Conservation (phyloP, 2,797 vertebrate genomes). For the Scolopax bukidnonensis region DNA sequence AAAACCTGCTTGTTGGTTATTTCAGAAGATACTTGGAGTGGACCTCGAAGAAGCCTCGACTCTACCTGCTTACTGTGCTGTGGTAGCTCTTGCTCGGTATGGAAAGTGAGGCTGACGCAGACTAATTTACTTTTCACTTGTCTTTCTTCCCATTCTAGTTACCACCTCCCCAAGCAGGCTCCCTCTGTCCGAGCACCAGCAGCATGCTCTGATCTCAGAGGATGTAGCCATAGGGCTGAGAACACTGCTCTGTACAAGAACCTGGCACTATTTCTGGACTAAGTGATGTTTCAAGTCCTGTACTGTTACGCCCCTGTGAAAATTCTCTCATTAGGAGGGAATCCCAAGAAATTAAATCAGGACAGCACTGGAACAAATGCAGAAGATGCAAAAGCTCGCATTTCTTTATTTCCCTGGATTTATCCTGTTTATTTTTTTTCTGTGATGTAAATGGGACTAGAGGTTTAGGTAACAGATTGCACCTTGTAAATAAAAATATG, state of each 20-base stretch:
- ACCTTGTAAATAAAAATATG: not conserved
- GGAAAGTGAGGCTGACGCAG: not conserved
- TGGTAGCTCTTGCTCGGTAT: not conserved
- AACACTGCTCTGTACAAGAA: not conserved
- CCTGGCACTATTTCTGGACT: not conserved
- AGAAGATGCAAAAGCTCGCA: not conserved
- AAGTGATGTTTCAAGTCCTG: not conserved
- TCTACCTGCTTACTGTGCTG: not conserved
- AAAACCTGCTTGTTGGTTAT: not conserved
- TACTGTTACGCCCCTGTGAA: accelerated
- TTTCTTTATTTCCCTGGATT: not conserved
- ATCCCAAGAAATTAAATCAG: not conserved
- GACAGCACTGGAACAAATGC: not conserved
- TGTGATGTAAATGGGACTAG: not conserved
- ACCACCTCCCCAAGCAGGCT: not conserved
- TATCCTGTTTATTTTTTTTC: not conserved
- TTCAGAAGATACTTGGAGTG: not conserved
- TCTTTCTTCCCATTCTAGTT: not conserved
- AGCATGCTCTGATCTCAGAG: not conserved
- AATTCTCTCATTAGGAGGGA: not conserved
- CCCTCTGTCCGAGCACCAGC: not conserved
- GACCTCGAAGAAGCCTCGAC: not conserved
- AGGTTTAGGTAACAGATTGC: not conserved
- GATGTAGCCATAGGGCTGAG: not conserved
- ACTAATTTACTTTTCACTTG: not conserved